Base-by-base conservation (phyloP, 2,888 invertebrate genomes). In the Melanostoma scalare region DNA sequence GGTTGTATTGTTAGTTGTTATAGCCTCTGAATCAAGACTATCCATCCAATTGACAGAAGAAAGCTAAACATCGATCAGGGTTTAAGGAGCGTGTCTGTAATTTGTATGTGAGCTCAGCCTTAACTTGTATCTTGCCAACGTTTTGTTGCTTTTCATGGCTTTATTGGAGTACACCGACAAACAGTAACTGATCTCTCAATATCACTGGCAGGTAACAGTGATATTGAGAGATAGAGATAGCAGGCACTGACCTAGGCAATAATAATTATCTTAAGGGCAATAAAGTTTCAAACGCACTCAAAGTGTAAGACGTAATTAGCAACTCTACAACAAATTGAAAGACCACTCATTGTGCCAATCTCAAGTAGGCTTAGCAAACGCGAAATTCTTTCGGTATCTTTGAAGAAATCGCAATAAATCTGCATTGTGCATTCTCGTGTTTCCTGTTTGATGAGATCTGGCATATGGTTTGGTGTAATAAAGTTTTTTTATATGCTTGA, bases 181-280 rank as follows among this genome's bases (percentile, higher is more conserved):
- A 3, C 30, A 10, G 42, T 55, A 55, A 20, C 0, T 20, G 20
- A 20, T 20, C 20, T 0, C 20, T 20, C 20, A 20, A 20, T 20
- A 20, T 40, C 69, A 55, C 48, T n/a, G n/a, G n/a, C n/a, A n/a
- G n/a, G n/a, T n/a, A n/a, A n/a, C n/a, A n/a, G n/a, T n/a, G n/a
- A n/a, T n/a, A n/a, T n/a, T n/a, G n/a, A n/a, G n/a, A n/a, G n/a
- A n/a, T n/a, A n/a, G n/a, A n/a, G n/a, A n/a, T n/a, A n/a, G n/a
- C n/a, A n/a, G n/a, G n/a, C n/a, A n/a, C n/a, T 69, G 76, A 76
- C 76, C 76, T 44, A 76, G 10, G 52, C 35, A 55, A 8, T 72
- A 42, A 35, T 5, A 44, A 30, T 44, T 1, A 20, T 20, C 40
- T 36, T 2, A 31, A 53, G 46, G 56, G 55, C 33, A 50, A 55